Conservation (phyloP, 1,140 invertebrate genomes). For the Pseudomyrmex cubaensis region DNA sequence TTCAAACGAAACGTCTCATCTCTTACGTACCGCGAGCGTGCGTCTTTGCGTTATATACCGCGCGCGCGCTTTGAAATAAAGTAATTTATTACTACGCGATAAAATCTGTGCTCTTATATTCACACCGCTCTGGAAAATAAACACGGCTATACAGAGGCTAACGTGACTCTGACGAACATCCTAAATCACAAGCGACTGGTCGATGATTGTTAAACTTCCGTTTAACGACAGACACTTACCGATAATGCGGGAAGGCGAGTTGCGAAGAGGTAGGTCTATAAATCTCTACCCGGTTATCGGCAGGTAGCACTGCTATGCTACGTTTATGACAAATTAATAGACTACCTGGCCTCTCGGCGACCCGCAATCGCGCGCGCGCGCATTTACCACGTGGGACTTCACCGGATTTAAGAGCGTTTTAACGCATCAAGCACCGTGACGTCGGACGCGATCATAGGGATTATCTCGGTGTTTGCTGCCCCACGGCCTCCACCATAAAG, state of each 20-base stretch:
- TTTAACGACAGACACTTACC: conserved; percentile 49
- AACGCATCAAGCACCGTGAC: conserved; percentile 55
- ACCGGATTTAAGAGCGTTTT: conserved; percentile 60
- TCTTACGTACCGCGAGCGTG: neutral
- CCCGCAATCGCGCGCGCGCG: conserved; percentile 31
- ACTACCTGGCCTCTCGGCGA: conserved; percentile 30
- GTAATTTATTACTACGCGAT: neutral
- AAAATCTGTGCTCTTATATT: neutral
- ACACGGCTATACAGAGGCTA: neutral
- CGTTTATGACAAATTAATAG: conserved; percentile 70
- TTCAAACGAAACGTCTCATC: neutral
- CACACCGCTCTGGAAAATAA: neutral
- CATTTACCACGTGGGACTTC: neutral
- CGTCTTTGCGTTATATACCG: too few relatives aligned
- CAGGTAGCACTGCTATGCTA: conserved; percentile 28
- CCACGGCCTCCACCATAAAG: conserved; percentile 59
- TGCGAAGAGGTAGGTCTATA: conserved; percentile 50
- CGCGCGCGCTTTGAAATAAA: too few relatives aligned
- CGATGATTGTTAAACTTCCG: conserved; percentile 2
- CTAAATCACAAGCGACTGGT: conserved; percentile 29
- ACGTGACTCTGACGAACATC: neutral
- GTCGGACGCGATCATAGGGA: conserved; percentile 55
- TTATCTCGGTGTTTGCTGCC: conserved; percentile 59
- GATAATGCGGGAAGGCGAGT: conserved; percentile 43
- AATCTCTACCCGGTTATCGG: conserved; percentile 54